Evolutionary conservation across 2,888 invertebrate species (phyloP).

Genomic region (Xestia ashworthii): DNA sequence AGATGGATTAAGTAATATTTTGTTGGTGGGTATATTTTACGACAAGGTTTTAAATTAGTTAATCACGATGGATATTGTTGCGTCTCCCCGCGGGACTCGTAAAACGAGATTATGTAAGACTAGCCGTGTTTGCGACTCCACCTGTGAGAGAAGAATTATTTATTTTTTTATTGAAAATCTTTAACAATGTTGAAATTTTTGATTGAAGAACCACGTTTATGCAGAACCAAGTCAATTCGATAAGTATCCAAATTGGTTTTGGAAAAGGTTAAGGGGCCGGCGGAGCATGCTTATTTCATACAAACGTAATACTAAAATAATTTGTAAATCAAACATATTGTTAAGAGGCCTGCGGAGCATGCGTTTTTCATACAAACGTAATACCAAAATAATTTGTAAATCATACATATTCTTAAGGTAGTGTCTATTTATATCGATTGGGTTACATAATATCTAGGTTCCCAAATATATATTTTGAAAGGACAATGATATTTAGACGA

Average conservation of each 20-base stretch:
- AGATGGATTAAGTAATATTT: constrained; percentile 18
- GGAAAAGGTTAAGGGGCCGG: not conserved
- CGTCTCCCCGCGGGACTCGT: constrained; percentile 22
- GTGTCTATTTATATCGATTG: too few species aligned
- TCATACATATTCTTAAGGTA: too few species aligned
- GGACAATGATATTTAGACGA: too few species aligned
- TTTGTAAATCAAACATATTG: too few species aligned
- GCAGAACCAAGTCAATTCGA: not conserved
- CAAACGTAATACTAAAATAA: too few species aligned
- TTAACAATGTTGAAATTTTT: not conserved
- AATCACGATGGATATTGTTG: constrained; percentile 48
- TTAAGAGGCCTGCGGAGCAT: too few species aligned
- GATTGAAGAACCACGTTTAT: not conserved
- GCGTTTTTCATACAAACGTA: too few species aligned
- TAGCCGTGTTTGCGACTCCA: not conserved
- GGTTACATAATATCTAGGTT: too few species aligned
- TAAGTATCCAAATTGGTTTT: not conserved
- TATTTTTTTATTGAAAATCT: not conserved
- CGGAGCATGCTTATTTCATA: too few species aligned
- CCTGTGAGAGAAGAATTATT: not conserved
- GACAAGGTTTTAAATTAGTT: constrained; percentile 46
- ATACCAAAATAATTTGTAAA: too few species aligned
- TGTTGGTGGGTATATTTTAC: constrained; percentile 13
- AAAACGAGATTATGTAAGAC: constrained; percentile 37
- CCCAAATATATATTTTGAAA: too few species aligned